Percentiles rank a stretch among this genome's conserved stretches.
phyloP scores from a whole-genome alignment of 2,888 invertebrate genomes.

The Callimorpha dominula region DNA sequence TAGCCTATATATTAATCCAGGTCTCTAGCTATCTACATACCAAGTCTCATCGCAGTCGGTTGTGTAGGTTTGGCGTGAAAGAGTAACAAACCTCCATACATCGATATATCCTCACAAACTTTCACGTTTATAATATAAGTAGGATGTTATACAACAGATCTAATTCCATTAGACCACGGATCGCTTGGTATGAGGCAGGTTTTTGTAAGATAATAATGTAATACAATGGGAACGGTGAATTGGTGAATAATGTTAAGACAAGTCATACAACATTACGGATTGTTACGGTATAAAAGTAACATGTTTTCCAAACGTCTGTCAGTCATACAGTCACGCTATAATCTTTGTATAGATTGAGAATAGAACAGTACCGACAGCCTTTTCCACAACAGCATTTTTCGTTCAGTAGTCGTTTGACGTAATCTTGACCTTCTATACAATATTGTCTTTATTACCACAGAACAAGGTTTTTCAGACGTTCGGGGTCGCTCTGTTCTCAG shows the following conservation, averaged over 20 bases:
- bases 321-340: background rate
- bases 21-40: no score
- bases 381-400: background rate
- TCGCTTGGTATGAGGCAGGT: background rate
- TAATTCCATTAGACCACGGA: background rate
- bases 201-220: no score
- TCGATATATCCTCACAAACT: no score
- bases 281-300: background rate
- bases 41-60: no score
- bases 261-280: background rate
- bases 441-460: background rate
- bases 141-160: background rate
- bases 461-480: background rate
- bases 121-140: no score
- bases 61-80: no score
- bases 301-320: background rate
- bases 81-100: no score
- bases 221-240: background rate
- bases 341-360: background rate
- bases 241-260: background rate
- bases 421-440: background rate
- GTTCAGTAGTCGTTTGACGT: background rate
- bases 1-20: no score
- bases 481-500: background rate
- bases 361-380: background rate